Base-by-base conservation (phyloP, 2,797 vertebrate species). In the Pangasius sanitwongsei region DNA sequence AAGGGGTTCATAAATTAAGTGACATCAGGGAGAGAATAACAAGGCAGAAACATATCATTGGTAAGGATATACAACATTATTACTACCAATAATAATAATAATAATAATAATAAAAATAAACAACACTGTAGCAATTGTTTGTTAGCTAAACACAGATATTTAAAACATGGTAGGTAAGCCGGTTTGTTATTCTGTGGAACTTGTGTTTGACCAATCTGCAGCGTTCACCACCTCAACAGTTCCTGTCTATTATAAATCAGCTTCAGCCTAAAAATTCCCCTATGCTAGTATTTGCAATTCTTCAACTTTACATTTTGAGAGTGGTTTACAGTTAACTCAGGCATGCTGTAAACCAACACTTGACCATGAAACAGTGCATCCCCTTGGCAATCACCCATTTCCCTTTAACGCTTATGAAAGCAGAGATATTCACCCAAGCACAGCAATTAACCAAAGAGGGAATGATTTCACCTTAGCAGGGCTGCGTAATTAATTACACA, bases 31-130 rank as follows among this genome's bases (percentile, higher is more conserved):
- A 90, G 61, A 87, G 69, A 86, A 85, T 70, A 86, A 90, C 83
- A 91, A 87, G 85, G 91, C 70, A 90, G 87, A 85, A 88, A 80
- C 70, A 81, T 67, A 86, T 86, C 41, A 92, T 84, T 86, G 44
- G 59, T 83, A 90, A 87, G 69, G 88, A 87, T 74, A 89, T 28
- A 91, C 72, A 85, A 50, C 63, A 74, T 53, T 28, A 59, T 37
- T 57, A 34, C 63, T 48, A 74, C 25, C 1, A 78, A 48, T 7
- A 34, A 82, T 1, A n/a, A 53, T 1, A 37, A 80, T 4, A n/a
- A 53, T 1, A 37, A 80, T 4, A 34, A 82, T 1, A n/a, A 53
- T 3, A 37, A 80, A 2, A 57, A 20, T 59, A 11, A 81, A 20
- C 7, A 59, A n/a, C 3, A n/a, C 15, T 44, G 63, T 16, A 23